These are phyloP conservation scores for Marmota monax DNA, from an alignment of 2,113 vertebrate species.

Conservation along the genomic window DNA sequence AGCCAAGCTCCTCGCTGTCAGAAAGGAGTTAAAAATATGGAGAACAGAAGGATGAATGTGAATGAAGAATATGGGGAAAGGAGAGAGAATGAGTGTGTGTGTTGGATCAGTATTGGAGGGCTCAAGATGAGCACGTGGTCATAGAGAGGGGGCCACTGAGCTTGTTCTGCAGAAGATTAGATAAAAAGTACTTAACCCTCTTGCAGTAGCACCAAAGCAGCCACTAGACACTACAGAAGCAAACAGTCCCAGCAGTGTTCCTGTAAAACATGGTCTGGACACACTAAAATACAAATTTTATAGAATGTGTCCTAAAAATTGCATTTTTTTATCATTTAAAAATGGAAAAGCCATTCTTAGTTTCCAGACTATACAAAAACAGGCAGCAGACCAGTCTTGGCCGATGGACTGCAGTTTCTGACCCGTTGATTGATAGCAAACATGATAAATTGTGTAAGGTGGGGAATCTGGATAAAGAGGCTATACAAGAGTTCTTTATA, in stretches of 20 bases:
- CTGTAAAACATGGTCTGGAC: neutral
- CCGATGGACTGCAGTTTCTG: neutral
- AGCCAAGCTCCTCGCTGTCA: neutral
- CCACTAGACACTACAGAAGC: neutral
- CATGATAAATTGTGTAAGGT: neutral
- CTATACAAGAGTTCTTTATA: conserved; percentile 24
- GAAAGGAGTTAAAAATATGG: neutral
- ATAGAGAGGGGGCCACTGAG: neutral
- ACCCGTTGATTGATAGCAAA: neutral
- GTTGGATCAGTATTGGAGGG: neutral
- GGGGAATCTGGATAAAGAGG: neutral
- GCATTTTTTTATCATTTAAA: conserved; percentile 46
- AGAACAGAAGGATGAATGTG: neutral
- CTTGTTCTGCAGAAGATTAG: neutral
- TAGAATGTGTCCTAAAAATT: conserved; percentile 8
- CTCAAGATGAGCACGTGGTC: neutral
- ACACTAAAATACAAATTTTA: neutral
- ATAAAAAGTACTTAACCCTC: neutral
- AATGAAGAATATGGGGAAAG: neutral
- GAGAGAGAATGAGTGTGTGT: neutral
- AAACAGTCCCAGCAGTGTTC: neutral
- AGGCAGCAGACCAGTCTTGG: neutral
- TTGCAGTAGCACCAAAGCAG: neutral
- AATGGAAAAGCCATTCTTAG: conserved; percentile 4
- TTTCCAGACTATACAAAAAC: neutral